phyloP scores from a whole-genome alignment of 2,888 invertebrate genomes.

The Luperina nickerlii region DNA sequence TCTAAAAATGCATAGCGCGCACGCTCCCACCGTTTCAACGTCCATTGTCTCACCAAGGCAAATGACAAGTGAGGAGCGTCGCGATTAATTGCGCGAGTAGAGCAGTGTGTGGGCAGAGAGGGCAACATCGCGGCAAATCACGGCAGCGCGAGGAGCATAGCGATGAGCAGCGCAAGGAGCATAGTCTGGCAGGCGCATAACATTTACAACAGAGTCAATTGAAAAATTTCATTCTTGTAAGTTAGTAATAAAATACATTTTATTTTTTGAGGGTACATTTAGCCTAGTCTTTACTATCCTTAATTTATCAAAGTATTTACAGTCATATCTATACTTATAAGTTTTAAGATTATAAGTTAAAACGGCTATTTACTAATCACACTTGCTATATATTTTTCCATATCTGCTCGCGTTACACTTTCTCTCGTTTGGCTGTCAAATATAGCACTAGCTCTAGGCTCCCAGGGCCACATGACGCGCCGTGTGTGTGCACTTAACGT shows the following conservation, averaged over 20 bases:
- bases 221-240: conserved; percentile 15
- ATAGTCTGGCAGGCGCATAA: no score
- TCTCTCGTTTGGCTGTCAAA: conserved; percentile 74
- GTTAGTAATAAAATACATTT: conserved; percentile 17
- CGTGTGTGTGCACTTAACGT: conserved; percentile 76
- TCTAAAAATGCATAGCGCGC: no score
- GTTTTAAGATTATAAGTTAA: not conserved
- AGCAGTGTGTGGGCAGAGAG: no score
- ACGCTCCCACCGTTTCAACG: no score
- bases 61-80: no score
- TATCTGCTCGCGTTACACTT: conserved; percentile 75
- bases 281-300: conserved; percentile 23
- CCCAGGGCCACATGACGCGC: conserved; percentile 86
- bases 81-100: no score
- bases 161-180: no score
- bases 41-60: no score
- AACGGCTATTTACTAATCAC: conserved; percentile 40
- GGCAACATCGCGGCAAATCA: no score
- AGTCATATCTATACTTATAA: conserved; percentile 19
- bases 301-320: conserved; percentile 34
- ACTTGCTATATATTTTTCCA: conserved; percentile 78
- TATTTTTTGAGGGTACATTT: conserved; percentile 6
- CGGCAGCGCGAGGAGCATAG: no score
- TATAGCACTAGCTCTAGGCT: conserved; percentile 77
- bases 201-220: conserved; percentile 17